phyloP scores from a whole-genome alignment of 2,113 vertebrate genomes.

The Aegotheles bennettii region DNA sequence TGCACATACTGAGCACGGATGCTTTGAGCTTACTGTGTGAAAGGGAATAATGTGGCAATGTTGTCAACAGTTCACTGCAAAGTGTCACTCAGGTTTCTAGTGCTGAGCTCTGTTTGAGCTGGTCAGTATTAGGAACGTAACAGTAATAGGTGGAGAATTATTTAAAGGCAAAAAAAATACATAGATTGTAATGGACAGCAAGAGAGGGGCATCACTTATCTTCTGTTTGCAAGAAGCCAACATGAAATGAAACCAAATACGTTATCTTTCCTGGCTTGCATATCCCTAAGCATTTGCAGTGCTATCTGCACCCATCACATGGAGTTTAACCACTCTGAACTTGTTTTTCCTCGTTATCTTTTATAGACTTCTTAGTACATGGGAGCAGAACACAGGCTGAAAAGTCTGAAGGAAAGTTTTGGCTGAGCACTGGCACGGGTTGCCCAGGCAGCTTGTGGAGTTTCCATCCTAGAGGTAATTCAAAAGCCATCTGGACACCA shows the following conservation, averaged over 20 bases:
- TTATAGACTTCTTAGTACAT: not conserved
- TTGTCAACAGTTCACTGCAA: not conserved
- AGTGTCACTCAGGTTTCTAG: fast-evolving
- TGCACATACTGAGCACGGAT: fast-evolving
- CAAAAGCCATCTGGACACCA: not conserved
- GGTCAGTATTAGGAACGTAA: not conserved
- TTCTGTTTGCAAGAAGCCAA: not conserved
- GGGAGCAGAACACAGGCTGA: not conserved
- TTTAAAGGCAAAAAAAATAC: not conserved
- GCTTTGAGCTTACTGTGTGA: not conserved
- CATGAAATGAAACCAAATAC: not conserved
- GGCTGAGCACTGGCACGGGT: not conserved
- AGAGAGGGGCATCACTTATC: not conserved
- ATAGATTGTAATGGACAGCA: fast-evolving
- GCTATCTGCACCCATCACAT: not conserved
- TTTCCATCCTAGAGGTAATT: not conserved
- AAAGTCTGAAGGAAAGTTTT: not conserved
- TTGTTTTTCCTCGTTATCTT: not conserved
- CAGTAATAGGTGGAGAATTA: not conserved
- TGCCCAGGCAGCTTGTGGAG: not conserved
- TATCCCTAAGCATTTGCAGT: not conserved
- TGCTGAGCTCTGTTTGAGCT: not conserved
- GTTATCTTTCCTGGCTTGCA: fast-evolving
- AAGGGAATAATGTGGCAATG: not conserved
- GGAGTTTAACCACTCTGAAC: not conserved